Base-by-base conservation (phyloP, 2,888 invertebrate genomes). In the Thelaira solivaga region DNA sequence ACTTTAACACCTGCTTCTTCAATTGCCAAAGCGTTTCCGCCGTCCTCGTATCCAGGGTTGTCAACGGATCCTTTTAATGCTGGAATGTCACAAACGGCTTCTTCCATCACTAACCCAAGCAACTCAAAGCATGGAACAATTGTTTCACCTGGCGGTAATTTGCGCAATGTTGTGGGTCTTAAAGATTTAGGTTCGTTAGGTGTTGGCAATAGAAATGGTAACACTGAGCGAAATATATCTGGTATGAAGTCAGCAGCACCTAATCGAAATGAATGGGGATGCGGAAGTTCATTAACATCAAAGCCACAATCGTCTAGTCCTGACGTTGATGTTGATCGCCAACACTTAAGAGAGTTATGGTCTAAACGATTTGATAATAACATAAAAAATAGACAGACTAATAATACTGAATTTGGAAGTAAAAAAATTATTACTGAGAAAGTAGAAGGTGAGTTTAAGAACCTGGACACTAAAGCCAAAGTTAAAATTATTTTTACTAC, bases 291-390 rank as follows among this genome's bases (percentile, higher is more conserved):
- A 4, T 26, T 87, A 4, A 67, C 45, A 8, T 73, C 31, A 0
- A 18, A 26, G 8, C 45, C 71, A 2, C 41, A 22, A 22, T 31
- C 20, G 6, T 34, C 75, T 10, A 57, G 36, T 65, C 6, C 18
- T 20, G 53, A 74, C 7, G 49, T 47, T 34, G 49, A 62, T 26
- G 83, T 83, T 1, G 83, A 85, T 76, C 83, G 81, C 2, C 76
- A 83, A 13, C 83, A 85, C 71, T 68, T 88, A 16, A 86, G 89
- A 10, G 81, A 86, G 3, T 26, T 86, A 4, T 87, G 88, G 85
- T 73, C 84, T 0, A 85, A 85, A 22, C 84, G 85, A 13, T 88
- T 85, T 65, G 81, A 36, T n/a, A 80, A 59, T 10, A 62, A 39
- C n/a, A 47, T 6, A 11, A n/a, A 1, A 36, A 22, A 34, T 36